These are phyloP conservation scores for Epinephelus moara DNA, from an alignment of 2,113 vertebrate species.

Conservation along the genomic window DNA sequence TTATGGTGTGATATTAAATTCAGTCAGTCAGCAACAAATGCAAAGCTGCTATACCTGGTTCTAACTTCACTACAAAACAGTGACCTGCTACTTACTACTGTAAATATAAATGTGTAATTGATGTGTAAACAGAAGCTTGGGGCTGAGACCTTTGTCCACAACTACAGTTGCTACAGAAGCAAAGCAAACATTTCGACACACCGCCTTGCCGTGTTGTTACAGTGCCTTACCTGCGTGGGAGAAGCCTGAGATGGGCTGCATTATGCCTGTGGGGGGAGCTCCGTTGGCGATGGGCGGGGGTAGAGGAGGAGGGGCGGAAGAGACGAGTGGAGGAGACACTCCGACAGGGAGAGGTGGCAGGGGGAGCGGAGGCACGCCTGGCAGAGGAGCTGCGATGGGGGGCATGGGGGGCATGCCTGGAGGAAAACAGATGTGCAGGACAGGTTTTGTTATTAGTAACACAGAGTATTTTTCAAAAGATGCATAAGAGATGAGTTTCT, in stretches of 20 bases:
- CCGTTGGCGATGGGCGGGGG: conserved; percentile 93
- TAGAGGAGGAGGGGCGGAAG: conserved; percentile 89
- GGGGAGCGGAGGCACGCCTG: conserved; percentile 91
- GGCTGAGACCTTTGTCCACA: background rate
- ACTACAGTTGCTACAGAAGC: background rate
- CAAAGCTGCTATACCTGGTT: background rate
- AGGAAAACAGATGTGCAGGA: background rate
- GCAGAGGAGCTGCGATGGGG: conserved; percentile 85
- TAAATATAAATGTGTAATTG: background rate
- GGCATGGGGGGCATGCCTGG: conserved; percentile 91
- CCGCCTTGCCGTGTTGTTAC: background rate
- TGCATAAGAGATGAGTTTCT: background rate
- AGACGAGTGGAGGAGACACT: conserved; percentile 94
- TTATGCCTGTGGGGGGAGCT: conserved; percentile 88
- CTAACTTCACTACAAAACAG: background rate
- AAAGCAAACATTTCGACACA: conserved; percentile 1
- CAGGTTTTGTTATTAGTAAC: background rate
- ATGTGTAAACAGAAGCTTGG: conserved; percentile 29
- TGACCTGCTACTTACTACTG: background rate
- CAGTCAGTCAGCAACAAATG: background rate
- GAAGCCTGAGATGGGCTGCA: conserved; percentile 93
- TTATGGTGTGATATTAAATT: background rate
- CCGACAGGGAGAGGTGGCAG: conserved; percentile 93
- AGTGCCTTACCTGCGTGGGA: conserved; percentile 88
- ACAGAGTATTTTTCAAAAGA: background rate